These are phyloP conservation scores for Sanderia malayensis DNA, from an alignment of 30 jellyfish, hydroid and myxozoan genomes.

Conservation along the genomic window DNA sequence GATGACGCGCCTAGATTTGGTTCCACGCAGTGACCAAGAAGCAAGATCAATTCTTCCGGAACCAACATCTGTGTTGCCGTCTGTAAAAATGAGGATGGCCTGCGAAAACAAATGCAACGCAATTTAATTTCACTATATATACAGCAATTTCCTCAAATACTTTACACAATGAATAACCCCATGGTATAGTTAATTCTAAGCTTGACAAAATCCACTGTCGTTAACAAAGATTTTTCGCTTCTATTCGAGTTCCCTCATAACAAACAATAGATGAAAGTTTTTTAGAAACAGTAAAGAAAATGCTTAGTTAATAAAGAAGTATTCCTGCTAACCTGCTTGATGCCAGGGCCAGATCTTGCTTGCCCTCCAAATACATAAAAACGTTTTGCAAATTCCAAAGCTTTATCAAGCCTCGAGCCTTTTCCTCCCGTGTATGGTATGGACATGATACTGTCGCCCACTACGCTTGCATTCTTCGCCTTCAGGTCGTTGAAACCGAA, in stretches of 20 bases:
- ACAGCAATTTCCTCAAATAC: too few relatives aligned
- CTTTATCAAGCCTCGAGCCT: constrained; percentile 79
- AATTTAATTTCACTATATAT: too few relatives aligned
- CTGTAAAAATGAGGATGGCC: constrained; percentile 83
- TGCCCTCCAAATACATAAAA: constrained; percentile 53
- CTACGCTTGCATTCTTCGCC: constrained; percentile 28
- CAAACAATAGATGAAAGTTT: too few relatives aligned
- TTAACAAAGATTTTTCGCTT: too few relatives aligned
- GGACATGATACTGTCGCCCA: constrained; percentile 50
- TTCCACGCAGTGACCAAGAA: constrained; percentile 91
- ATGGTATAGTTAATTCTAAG: too few relatives aligned
- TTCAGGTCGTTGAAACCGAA: constrained; percentile 45
- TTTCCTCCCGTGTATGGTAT: constrained; percentile 77
- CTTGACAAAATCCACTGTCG: too few relatives aligned
- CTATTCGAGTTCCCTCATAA: too few relatives aligned
- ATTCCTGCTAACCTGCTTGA: constrained; percentile 61
- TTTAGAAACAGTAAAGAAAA: too few relatives aligned
- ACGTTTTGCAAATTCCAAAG: constrained; percentile 65
- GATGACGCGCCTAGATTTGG: constrained; percentile 74
- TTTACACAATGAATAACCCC: too few relatives aligned
- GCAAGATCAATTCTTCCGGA: constrained; percentile 85
- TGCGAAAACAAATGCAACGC: too few relatives aligned
- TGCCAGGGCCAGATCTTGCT: constrained; percentile 23
- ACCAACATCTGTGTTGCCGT: constrained; percentile 80
- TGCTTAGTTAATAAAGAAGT: too few relatives aligned